Base-by-base conservation (phyloP, 2,113 vertebrate species). In the Cyanocitta stelleri region DNA sequence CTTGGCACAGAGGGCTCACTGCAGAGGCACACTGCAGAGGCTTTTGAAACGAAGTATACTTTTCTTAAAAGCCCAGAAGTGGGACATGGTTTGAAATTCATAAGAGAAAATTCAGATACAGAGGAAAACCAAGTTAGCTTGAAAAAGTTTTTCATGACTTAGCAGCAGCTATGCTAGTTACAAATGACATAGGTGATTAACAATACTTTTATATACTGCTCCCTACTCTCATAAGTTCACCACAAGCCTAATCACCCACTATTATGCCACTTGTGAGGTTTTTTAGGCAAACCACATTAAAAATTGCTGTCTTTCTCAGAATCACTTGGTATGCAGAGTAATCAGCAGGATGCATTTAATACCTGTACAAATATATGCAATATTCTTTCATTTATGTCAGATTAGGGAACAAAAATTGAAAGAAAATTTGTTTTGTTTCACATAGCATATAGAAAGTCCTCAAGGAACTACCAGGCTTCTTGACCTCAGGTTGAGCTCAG, bases 111-210 rank as follows among this genome's bases (percentile, higher is more conserved):
- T 52, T 58, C 62, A 52, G 16, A 71, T 21, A 46, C 27, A 49
- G 52, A 82, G 59, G 61, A 84, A 89, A 95, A 90, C 2, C n/a
- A 67, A 89, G 81, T 39, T 58, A 78, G 32, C 52, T 69, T 92
- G 21, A 83, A 89, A 82, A 73, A 10, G 14, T 33, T 89, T 80
- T 83, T 82, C 29, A 89, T 75, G 10, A 79, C 76, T 58, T 80
- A 56, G 51, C 63, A 93, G 35, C 41, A 79, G 48, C 10, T 51
- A 16, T 51, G 18, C 16, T 52, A 64, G 39, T 76, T 94, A 89
- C 27, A 54, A 92, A 66, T 7, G 1, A 69, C 37, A 68, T 14
- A 27, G 41, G 4, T 32, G 3, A 32, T 52, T 81, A 81, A 79
- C n/a, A 2, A 23, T 30, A n/a, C 13, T 71, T 77, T 8, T 44